Percentiles rank a stretch among this genome's conserved stretches.
These are phyloP conservation scores for Aphidius gifuensis DNA, from an alignment of 1,140 invertebrate genomes.

Conservation along the genomic window DNA sequence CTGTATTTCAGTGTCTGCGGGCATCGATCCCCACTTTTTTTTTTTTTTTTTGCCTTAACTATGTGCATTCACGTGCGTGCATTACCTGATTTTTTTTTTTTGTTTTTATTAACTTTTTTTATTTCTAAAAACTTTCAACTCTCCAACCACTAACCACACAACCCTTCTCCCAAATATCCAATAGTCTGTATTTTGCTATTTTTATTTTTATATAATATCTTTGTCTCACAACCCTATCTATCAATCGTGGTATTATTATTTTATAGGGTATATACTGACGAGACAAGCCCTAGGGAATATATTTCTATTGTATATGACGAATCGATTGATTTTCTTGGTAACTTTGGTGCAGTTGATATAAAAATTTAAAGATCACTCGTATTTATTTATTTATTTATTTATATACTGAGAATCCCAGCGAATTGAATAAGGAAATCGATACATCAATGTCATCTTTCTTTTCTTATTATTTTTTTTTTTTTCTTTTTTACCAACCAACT, in stretches of 20 bases:
- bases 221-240: not conserved
- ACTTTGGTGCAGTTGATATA: constrained; percentile 5
- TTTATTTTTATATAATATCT: not conserved
- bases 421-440: constrained; percentile 14
- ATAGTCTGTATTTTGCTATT: constrained; percentile 1
- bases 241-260: constrained; percentile 12
- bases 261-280: constrained; percentile 4
- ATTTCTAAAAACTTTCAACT: not conserved
- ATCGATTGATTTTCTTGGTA: constrained; percentile 5
- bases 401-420: not conserved
- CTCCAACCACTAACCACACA: not conserved
- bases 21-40: constrained; percentile 15
- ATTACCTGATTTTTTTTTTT: constrained; percentile 8
- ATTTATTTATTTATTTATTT: not conserved
- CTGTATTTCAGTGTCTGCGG: constrained; percentile 15
- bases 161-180: not conserved
- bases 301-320: constrained; percentile 8
- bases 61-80: constrained; percentile 14
- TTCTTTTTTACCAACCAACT: not conserved
- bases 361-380: constrained; percentile 11
- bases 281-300: constrained; percentile 5
- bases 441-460: constrained; percentile 3
- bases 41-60: constrained; percentile 22
- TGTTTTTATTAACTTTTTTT: not conserved
- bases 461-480: constrained; percentile 1